Conservation (phyloP, 2,888 invertebrate genomes). For the Heterodera filipjevi region DNA sequence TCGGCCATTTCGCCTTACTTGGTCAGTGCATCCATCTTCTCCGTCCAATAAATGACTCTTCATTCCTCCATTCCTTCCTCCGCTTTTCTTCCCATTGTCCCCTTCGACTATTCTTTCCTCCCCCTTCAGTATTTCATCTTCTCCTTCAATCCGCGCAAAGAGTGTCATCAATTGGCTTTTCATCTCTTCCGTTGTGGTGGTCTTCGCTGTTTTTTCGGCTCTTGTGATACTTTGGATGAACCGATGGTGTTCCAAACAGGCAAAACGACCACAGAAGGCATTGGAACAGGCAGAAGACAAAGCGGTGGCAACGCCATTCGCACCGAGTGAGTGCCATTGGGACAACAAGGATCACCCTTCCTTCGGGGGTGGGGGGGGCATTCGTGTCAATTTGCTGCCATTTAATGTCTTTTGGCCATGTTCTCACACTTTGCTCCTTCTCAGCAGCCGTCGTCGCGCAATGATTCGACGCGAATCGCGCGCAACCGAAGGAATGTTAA, state of each 20-base stretch:
- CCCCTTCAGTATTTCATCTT: constrained; percentile 73
- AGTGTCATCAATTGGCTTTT: constrained; percentile 22
- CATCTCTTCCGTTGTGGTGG: constrained; percentile 6
- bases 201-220: constrained; percentile 14
- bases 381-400: not conserved
- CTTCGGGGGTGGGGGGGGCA: not conserved
- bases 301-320: constrained; percentile 1
- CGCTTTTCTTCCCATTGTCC: not conserved
- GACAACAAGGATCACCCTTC: no score
- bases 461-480: constrained; percentile 29
- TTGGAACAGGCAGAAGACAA: not conserved
- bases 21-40: not conserved
- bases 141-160: constrained; percentile 55
- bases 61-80: not conserved
- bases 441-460: constrained; percentile 15
- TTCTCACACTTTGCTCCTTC: not conserved
- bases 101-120: not conserved
- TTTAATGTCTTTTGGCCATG: not conserved
- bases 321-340: constrained; percentile 23
- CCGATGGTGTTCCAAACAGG: not conserved
- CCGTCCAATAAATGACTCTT: not conserved
- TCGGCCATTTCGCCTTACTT: constrained; percentile 95
- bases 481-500: constrained; percentile 13
- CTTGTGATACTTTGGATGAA: constrained; percentile 2
- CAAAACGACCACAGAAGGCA: not conserved